Evolutionary conservation across 2,113 vertebrate genomes (phyloP).

Genomic region (Cynocephalus volans): DNA sequence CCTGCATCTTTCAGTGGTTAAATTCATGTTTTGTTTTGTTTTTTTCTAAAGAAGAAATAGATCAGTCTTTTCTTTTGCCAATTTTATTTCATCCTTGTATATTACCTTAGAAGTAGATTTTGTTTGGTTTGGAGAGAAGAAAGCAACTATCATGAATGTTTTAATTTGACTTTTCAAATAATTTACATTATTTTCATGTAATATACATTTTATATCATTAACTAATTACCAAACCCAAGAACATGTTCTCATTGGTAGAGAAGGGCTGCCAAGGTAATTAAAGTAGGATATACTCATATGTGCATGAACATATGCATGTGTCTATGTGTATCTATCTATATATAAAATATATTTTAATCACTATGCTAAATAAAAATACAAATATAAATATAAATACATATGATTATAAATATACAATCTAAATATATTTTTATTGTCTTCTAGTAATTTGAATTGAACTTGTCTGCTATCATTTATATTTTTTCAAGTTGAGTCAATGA

Average conservation of each 20-base stretch:
- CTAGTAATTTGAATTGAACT: neutral
- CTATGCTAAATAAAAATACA: neutral
- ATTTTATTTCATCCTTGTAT: neutral
- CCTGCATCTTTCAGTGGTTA: neutral
- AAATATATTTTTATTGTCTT: neutral
- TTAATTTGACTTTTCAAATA: neutral
- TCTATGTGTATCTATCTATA: neutral
- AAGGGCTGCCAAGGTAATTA: neutral
- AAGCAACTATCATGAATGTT: neutral
- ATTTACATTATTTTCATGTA: neutral
- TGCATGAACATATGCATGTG: neutral
- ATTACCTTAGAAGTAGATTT: neutral
- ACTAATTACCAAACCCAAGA: neutral
- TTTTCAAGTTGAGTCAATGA: neutral
- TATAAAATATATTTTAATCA: neutral
- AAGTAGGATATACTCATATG: neutral
- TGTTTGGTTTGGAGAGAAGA: neutral
- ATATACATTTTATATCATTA: constrained; percentile 15
- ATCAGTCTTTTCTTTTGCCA: neutral
- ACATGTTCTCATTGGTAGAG: neutral
- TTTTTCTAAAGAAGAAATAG: neutral
- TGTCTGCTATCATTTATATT: neutral
- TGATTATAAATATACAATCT: neutral
- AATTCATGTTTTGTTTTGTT: neutral
- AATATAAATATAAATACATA: neutral